Evolutionary conservation across 2,888 invertebrate genomes (phyloP).

Genomic region (Hydrotaea diabolus): DNA sequence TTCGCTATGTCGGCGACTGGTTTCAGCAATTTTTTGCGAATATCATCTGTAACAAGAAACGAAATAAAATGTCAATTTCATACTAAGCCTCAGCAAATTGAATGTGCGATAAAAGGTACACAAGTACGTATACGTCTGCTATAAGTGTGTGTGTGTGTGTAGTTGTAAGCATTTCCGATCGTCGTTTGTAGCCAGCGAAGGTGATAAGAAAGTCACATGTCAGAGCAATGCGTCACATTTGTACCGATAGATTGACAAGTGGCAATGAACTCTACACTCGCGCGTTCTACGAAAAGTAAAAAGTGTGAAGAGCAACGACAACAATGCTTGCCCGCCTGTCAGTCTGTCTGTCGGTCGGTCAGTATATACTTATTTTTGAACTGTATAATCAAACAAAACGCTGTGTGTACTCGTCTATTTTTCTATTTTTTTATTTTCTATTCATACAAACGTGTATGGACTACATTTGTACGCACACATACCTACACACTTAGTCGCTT

Average conservation of each 20-base stretch:
- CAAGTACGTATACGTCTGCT: too few relatives aligned
- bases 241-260: slow-evolving; percentile 56
- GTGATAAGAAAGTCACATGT: slow-evolving; percentile 66
- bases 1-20: slow-evolving; percentile 23
- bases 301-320: slow-evolving; percentile 28
- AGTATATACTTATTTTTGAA: background rate
- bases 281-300: slow-evolving; percentile 22
- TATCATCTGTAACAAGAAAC: slow-evolving; percentile 48
- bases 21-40: slow-evolving; percentile 39
- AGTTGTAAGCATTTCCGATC: slow-evolving; percentile 24
- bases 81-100: background rate
- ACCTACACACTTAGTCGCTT: background rate
- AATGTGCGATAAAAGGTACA: background rate
- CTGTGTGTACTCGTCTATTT: slow-evolving; percentile 23
- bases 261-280: slow-evolving; percentile 58
- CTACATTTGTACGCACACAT: slow-evolving; percentile 11
- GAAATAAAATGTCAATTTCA: slow-evolving; percentile 5
- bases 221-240: slow-evolving; percentile 60
- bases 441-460: background rate
- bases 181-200: slow-evolving; percentile 56
- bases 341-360: background rate
- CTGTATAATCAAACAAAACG: slow-evolving; percentile 44
- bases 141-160: background rate
- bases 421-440: background rate
- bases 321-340: background rate